Conservation (phyloP, 2,113 vertebrate species). For the Bucco capensis region DNA sequence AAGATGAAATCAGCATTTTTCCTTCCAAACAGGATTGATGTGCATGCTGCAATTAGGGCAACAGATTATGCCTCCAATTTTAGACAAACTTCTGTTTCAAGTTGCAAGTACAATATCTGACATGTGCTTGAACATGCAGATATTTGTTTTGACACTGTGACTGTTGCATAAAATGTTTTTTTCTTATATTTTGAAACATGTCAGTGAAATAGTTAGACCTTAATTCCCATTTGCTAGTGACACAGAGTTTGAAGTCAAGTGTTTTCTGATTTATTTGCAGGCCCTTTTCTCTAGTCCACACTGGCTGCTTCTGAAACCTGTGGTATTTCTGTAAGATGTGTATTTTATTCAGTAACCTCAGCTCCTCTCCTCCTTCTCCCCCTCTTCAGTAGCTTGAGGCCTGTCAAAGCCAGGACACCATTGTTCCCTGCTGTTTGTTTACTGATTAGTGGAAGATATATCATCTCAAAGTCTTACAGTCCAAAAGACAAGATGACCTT, state of each 20-base stretch:
- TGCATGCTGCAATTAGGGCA: conserved; percentile 43
- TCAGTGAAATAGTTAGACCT: conserved; percentile 44
- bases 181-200: conserved; percentile 16
- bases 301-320: neutral
- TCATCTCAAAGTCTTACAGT: neutral
- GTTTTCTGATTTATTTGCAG: neutral
- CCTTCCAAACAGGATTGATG: neutral
- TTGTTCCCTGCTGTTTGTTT: neutral
- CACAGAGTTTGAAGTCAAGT: neutral
- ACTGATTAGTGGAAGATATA: neutral
- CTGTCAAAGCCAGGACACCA: neutral
- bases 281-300: neutral
- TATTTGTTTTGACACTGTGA: conserved; percentile 64
- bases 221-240: conserved; percentile 44
- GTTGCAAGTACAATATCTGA: conserved; percentile 42
- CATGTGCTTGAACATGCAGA: conserved; percentile 48
- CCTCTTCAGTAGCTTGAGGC: neutral
- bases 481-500: neutral
- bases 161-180: neutral
- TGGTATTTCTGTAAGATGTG: neutral
- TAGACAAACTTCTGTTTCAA: conserved; percentile 44
- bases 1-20: conserved; percentile 24
- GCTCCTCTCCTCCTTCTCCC: neutral
- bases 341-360: neutral
- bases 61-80: conserved; percentile 33